Conservation (phyloP, 2,888 invertebrate species). For the Aspidiotus destructor region DNA sequence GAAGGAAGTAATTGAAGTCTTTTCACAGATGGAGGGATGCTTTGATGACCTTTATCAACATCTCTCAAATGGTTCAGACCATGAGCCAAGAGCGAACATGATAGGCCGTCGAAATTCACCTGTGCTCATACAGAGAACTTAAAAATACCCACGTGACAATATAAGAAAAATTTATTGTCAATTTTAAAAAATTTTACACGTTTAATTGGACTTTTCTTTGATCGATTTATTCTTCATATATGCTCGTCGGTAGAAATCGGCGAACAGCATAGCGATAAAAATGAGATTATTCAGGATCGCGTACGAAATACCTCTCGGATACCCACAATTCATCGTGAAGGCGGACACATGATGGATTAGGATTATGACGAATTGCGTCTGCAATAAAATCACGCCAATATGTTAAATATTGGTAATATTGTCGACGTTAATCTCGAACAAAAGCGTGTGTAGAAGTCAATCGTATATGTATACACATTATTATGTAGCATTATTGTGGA, state of each 20-base stretch:
- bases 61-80: no score
- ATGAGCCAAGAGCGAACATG: no score
- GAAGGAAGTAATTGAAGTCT: no score
- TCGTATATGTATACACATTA: background rate
- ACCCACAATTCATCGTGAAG: constrained; percentile 24
- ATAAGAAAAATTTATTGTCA: no score
- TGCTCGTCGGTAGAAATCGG: constrained; percentile 26
- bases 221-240: constrained; percentile 10
- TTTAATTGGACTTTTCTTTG: background rate
- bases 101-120: no score
- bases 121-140: no score
- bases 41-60: no score
- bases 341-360: constrained; percentile 24
- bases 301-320: constrained; percentile 25
- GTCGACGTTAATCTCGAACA: background rate
- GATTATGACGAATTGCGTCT: constrained; percentile 28
- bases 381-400: background rate
- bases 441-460: background rate
- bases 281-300: constrained; percentile 24
- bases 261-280: constrained; percentile 22
- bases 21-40: no score
- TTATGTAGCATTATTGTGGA: background rate
- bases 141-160: no score
- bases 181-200: no score
- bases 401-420: background rate